phyloP scores from a whole-genome alignment of 2,113 vertebrate genomes.

The Nerophis lumbriciformis region DNA sequence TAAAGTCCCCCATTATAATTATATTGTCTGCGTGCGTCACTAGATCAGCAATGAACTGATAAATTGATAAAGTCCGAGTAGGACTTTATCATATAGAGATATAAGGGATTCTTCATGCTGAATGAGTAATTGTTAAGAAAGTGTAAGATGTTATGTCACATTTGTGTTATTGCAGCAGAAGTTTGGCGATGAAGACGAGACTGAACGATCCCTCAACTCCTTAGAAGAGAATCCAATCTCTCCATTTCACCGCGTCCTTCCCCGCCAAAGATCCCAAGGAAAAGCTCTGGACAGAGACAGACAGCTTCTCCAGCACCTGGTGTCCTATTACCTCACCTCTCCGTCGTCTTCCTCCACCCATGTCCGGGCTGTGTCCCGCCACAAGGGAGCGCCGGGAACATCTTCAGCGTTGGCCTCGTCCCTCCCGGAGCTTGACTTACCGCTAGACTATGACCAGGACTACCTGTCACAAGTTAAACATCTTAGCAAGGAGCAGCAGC shows the following conservation, averaged over 20 bases:
- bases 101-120: too few species aligned
- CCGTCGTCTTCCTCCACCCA: slow-evolving; percentile 55
- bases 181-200: slow-evolving; percentile 79
- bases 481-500: slow-evolving; percentile 43
- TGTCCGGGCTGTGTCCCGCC: slow-evolving; percentile 47
- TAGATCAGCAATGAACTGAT: too few species aligned
- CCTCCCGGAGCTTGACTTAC: slow-evolving; percentile 66
- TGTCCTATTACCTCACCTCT: slow-evolving; percentile 76
- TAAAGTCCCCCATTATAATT: too few species aligned
- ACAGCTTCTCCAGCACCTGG: slow-evolving; percentile 82
- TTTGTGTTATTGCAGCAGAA: slow-evolving; percentile 48
- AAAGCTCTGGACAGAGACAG: slow-evolving; percentile 68
- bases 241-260: slow-evolving; percentile 47
- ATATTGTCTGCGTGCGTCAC: too few species aligned
- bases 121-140: too few species aligned
- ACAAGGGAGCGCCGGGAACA: slow-evolving; percentile 45
- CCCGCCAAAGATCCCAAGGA: slow-evolving; percentile 60
- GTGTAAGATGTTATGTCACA: too few species aligned
- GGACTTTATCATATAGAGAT: too few species aligned
- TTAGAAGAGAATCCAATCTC: slow-evolving; percentile 51
- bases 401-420: slow-evolving; percentile 41
- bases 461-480: slow-evolving; percentile 57
- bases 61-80: too few species aligned
- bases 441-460: slow-evolving; percentile 67
- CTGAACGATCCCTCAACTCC: slow-evolving; percentile 71